Percentiles rank a stretch among this genome's conserved stretches.
Conservation (phyloP, 1,140 invertebrate genomes). For the Apocrypta bakeri region DNA sequence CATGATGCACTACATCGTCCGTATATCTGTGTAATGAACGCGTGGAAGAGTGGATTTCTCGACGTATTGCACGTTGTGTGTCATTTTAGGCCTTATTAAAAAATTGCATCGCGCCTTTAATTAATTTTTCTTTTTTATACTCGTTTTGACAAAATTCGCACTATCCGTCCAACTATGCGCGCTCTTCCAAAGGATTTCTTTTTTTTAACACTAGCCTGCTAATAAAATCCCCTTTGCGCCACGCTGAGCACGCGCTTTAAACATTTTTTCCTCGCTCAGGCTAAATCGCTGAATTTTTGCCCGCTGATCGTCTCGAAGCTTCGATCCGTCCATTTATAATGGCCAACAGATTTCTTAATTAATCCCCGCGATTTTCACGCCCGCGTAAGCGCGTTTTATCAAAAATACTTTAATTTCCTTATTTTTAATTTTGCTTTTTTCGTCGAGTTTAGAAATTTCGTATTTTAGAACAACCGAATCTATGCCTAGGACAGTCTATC, state of each 20-base stretch:
- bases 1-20: background rate
- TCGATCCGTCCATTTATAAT: conserved; percentile 51
- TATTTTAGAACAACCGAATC: conserved; percentile 30
- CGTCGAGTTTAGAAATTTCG: background rate
- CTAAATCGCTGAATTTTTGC: conserved; percentile 31
- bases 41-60: too few relatives aligned
- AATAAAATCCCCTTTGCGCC: conserved; percentile 1
- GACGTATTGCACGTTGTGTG: conserved; percentile 40
- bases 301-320: conserved; percentile 43
- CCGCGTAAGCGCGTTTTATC: conserved; percentile 42
- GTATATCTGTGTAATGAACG: conserved; percentile 13
- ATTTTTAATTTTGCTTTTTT: conserved; percentile 21
- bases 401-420: conserved; percentile 48
- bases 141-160: conserved; percentile 11
- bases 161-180: background rate
- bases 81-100: conserved; percentile 49
- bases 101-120: conserved; percentile 28
- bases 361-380: conserved; percentile 41
- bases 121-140: background rate
- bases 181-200: background rate
- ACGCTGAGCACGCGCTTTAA: background rate
- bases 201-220: conserved; percentile 6
- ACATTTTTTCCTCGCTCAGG: conserved; percentile 37
- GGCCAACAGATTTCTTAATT: conserved; percentile 28
- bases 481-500: conserved; percentile 22